phyloP scores from a whole-genome alignment of 2,113 vertebrate genomes.

The Dascyllus trimaculatus region DNA sequence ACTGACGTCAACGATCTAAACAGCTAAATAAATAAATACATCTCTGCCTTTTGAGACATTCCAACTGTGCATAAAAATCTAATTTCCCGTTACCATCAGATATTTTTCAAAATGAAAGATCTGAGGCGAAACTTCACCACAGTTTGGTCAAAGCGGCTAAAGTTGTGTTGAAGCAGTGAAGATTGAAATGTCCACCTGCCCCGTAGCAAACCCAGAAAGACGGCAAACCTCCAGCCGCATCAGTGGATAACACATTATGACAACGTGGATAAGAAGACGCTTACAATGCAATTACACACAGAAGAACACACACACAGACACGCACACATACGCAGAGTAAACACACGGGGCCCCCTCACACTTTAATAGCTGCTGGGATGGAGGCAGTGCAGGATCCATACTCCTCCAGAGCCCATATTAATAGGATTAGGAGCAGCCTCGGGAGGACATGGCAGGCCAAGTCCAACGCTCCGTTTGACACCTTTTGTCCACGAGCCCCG shows the following conservation, averaged over 20 bases:
- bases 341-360: conserved; percentile 60
- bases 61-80: neutral
- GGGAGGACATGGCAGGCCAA: conserved; percentile 71
- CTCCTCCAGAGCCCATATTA: conserved; percentile 66
- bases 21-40: neutral
- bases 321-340: conserved; percentile 52
- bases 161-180: conserved; percentile 3
- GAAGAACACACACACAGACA: conserved; percentile 53
- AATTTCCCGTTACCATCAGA: neutral
- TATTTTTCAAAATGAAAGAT: neutral
- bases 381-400: conserved; percentile 57
- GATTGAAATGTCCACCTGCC: conserved; percentile 74
- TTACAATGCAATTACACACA: conserved; percentile 81
- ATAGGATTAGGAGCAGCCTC: conserved; percentile 82
- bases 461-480: conserved; percentile 79
- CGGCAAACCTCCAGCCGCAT: conserved; percentile 63
- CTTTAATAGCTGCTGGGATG: conserved; percentile 63
- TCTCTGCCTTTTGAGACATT: neutral
- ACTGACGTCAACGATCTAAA: too few species aligned
- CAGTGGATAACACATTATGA: conserved; percentile 81
- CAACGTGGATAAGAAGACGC: conserved; percentile 74
- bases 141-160: neutral
- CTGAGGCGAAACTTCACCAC: neutral
- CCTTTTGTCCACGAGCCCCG: conserved; percentile 78
- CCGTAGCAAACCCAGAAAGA: conserved; percentile 58